A percentile compares a stretch with the other conserved stretches of the same genome.
Conservation (phyloP, 2,888 invertebrate species). For the Priocnemis perturbator region DNA sequence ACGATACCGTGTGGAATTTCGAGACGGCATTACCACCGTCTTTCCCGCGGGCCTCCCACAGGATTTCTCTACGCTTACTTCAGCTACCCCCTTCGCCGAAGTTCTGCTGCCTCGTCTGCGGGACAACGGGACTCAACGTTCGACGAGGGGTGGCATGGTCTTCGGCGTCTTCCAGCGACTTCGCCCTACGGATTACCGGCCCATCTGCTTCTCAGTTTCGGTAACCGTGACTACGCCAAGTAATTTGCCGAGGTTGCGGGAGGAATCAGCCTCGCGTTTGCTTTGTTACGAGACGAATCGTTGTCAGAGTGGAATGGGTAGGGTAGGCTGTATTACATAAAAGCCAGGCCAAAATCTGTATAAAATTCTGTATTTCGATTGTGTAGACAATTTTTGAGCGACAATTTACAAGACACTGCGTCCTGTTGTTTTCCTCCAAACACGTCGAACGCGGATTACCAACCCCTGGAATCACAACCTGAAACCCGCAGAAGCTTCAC, state of each 20-base stretch:
- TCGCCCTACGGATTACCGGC: neutral
- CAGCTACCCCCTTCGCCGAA: conserved; percentile 10
- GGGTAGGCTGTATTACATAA: too few species aligned
- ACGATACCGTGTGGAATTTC: conserved; percentile 26
- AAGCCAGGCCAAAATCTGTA: too few species aligned
- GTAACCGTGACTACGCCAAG: neutral
- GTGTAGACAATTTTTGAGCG: too few species aligned
- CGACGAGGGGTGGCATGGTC: conserved; percentile 17
- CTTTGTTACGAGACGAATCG: too few species aligned
- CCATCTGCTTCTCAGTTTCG: neutral
- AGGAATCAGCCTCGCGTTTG: too few species aligned
- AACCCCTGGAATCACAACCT: too few species aligned
- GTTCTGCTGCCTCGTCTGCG: neutral
- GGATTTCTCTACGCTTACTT: conserved; percentile 14
- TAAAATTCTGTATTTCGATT: too few species aligned
- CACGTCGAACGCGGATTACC: too few species aligned
- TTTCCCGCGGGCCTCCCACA: neutral
- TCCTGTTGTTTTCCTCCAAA: too few species aligned
- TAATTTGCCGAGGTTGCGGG: neutral
- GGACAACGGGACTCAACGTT: conserved; percentile 11
- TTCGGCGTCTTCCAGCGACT: conserved; percentile 6
- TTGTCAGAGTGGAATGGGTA: too few species aligned
- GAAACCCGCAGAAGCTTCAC: too few species aligned
- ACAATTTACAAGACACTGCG: too few species aligned
- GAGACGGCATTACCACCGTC: conserved; percentile 12